phyloP scores from a whole-genome alignment of 2,888 invertebrate genomes.

The Drosophila peninsularis region DNA sequence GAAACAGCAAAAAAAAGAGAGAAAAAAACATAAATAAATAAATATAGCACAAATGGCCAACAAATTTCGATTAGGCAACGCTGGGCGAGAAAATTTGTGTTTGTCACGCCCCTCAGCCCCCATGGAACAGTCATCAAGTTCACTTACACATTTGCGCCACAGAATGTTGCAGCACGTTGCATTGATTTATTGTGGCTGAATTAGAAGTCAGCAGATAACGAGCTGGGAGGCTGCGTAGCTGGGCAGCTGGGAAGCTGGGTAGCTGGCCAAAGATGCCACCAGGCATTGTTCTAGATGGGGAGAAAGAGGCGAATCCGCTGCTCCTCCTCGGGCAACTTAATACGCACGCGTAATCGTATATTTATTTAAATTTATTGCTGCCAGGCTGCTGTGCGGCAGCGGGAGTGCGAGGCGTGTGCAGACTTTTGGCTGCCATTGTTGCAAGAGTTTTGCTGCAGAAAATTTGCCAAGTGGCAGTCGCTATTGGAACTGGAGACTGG shows the following conservation, averaged over 20 bases:
- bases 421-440: conserved; percentile 19
- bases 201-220: conserved; percentile 80
- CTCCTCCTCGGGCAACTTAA: conserved; percentile 65
- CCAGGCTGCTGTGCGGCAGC: conserved; percentile 59
- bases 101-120: conserved; percentile 56
- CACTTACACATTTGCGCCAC: conserved; percentile 78
- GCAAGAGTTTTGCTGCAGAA: conserved; percentile 34
- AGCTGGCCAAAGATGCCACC: conserved; percentile 31
- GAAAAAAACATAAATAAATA: conserved; percentile 51
- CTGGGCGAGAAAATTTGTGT: conserved; percentile 65
- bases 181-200: conserved; percentile 79
- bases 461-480: conserved; percentile 48
- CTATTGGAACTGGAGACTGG: conserved; percentile 12
- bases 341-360: conserved; percentile 81
- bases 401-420: background rate
- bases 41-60: conserved; percentile 68
- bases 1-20: conserved; percentile 21
- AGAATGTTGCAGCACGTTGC: conserved; percentile 80
- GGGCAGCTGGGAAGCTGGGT: background rate
- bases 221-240: conserved; percentile 29
- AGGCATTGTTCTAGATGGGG: conserved; percentile 58
- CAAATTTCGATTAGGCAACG: conserved; percentile 77
- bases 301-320: background rate
- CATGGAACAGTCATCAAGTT: conserved; percentile 68
- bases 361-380: conserved; percentile 81